These are phyloP conservation scores for Brachystomella parvula DNA, from an alignment of 1,140 invertebrate species.

Conservation along the genomic window DNA sequence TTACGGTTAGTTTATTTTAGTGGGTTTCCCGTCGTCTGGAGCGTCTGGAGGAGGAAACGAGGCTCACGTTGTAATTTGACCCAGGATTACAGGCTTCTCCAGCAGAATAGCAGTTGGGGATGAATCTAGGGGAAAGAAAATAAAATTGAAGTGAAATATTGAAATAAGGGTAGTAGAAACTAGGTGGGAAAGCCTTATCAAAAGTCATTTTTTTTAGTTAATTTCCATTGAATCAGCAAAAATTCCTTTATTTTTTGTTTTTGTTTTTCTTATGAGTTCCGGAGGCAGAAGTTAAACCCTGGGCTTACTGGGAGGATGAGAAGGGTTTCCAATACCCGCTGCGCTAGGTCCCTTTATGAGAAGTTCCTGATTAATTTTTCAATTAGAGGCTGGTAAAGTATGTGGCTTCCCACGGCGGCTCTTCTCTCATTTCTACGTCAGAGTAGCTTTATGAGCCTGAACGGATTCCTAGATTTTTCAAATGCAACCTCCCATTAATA, in stretches of 20 bases:
- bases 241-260: neutral
- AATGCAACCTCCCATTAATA: too few relatives aligned
- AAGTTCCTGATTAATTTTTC: too few relatives aligned
- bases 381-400: too few relatives aligned
- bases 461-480: too few relatives aligned
- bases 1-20: neutral
- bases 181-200: too few relatives aligned
- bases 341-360: too few relatives aligned
- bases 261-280: neutral
- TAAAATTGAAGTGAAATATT: conserved; percentile 18
- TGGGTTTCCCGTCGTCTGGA: neutral
- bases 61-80: conserved; percentile 12
- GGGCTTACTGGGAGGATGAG: too few relatives aligned
- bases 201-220: neutral
- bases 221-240: neutral
- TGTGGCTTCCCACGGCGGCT: too few relatives aligned
- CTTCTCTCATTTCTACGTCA: too few relatives aligned
- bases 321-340: too few relatives aligned
- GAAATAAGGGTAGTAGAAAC: neutral
- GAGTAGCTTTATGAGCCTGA: too few relatives aligned
- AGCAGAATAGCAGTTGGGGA: neutral
- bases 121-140: neutral
- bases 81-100: conserved; percentile 3
- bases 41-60: conserved; percentile 6
- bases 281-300: too few relatives aligned